A percentile compares a stretch with the other conserved stretches of the same genome.
Evolutionary conservation across 2,797 vertebrate genomes (phyloP).

Genomic region (Sebastes goodei): DNA sequence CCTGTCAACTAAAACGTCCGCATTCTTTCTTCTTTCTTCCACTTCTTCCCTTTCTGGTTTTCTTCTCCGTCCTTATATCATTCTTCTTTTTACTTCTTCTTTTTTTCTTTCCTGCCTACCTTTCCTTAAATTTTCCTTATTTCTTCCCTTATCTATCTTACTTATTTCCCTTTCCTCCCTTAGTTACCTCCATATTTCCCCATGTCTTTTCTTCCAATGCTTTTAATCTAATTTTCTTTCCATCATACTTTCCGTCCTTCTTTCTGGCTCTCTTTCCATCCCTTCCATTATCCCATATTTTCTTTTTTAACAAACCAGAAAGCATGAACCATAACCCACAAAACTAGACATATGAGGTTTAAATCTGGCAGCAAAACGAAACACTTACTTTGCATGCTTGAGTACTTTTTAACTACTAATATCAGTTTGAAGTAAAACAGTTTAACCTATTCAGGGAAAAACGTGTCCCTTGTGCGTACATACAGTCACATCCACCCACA

Average conservation of each 20-base stretch:
- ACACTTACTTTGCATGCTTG: not conserved
- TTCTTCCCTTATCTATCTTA: not conserved
- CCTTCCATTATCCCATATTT: not conserved
- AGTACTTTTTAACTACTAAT: not conserved
- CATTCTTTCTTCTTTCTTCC: not conserved
- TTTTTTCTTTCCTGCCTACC: not conserved
- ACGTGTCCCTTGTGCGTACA: not conserved
- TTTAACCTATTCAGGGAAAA: not conserved
- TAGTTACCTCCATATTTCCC: not conserved
- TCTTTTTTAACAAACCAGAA: not conserved
- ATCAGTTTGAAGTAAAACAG: not conserved
- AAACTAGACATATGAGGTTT: not conserved
- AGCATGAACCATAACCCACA: not conserved
- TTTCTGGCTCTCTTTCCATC: not conserved
- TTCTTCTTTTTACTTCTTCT: not conserved
- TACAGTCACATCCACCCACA: not conserved
- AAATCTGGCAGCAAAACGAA: not conserved
- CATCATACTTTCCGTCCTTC: not conserved
- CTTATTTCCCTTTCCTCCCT: not conserved
- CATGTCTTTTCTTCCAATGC: not conserved
- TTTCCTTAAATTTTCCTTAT: not conserved
- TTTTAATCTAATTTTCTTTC: not conserved
- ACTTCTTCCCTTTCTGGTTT: not conserved
- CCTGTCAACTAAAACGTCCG: not conserved
- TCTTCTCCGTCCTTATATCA: not conserved